Conservation (phyloP, 2,113 vertebrate species). For the Eurystomus gularis region DNA sequence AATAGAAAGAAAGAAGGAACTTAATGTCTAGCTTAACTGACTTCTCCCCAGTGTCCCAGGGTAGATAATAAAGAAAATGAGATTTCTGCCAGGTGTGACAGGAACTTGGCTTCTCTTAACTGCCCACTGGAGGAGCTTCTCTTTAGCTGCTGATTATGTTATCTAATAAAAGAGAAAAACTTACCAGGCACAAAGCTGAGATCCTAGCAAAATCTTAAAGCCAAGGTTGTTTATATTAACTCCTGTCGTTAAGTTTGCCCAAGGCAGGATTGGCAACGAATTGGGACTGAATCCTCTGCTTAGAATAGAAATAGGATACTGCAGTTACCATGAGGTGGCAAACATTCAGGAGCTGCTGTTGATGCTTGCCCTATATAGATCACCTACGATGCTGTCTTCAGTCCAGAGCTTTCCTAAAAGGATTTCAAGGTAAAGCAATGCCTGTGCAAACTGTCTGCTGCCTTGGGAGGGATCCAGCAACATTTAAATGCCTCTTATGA, state of each 20-base stretch:
- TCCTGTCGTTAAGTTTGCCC: not conserved
- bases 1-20: not conserved
- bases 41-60: not conserved
- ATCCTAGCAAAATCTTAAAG: not conserved
- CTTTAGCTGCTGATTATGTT: not conserved
- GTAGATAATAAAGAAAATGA: not conserved
- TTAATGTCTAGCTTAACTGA: not conserved
- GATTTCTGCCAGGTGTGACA: not conserved
- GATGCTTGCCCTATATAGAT: not conserved
- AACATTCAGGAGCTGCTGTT: not conserved
- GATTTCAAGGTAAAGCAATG: constrained; percentile 24
- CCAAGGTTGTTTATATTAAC: not conserved
- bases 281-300: not conserved
- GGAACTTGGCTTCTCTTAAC: not conserved
- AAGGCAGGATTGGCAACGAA: not conserved
- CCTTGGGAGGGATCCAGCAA: not conserved
- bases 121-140: not conserved
- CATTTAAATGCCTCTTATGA: not conserved
- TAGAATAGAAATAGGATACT: not conserved
- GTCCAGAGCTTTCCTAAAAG: constrained; percentile 35
- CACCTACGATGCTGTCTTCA: not conserved
- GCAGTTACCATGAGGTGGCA: not conserved
- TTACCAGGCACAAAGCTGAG: not conserved
- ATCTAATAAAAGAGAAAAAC: not conserved
- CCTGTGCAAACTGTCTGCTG: not conserved